These are phyloP conservation scores for Triplophysa tibetana DNA, from an alignment of 2,113 vertebrate genomes.

Conservation along the genomic window DNA sequence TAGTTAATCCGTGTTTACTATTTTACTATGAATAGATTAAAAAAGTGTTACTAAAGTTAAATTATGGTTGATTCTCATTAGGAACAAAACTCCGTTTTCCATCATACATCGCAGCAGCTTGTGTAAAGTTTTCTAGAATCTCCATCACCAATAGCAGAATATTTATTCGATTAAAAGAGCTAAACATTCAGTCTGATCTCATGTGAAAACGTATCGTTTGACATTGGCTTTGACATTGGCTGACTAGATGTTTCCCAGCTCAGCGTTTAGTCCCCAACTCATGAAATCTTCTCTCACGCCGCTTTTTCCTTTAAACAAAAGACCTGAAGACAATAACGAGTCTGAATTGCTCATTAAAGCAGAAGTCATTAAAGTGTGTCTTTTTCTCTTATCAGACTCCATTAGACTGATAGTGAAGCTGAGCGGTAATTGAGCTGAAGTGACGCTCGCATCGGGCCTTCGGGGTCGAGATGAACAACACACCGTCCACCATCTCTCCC, in stretches of 20 bases:
- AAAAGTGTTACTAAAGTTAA: no score
- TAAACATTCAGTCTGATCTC: no score
- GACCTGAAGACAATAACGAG: conserved; percentile 59
- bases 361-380: conserved; percentile 79
- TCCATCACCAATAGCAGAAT: no score
- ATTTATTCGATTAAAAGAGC: no score
- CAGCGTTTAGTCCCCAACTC: conserved; percentile 44
- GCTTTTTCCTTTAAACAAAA: conserved; percentile 62
- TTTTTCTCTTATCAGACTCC: conserved; percentile 71
- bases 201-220: conserved; percentile 31
- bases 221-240: conserved; percentile 55
- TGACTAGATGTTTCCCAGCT: conserved; percentile 53
- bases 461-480: conserved; percentile 43
- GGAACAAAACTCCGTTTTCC: no score
- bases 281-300: conserved; percentile 51
- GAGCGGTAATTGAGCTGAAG: conserved; percentile 72
- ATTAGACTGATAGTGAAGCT: conserved; percentile 67
- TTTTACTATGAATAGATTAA: no score
- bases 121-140: no score
- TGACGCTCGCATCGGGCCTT: conserved; percentile 50
- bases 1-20: no score
- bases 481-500: conserved; percentile 24
- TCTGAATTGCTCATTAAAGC: conserved; percentile 67
- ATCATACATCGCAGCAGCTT: no score
- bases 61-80: background rate